Conservation (phyloP, 2,888 invertebrate genomes). For the Coelopa pilipes region DNA sequence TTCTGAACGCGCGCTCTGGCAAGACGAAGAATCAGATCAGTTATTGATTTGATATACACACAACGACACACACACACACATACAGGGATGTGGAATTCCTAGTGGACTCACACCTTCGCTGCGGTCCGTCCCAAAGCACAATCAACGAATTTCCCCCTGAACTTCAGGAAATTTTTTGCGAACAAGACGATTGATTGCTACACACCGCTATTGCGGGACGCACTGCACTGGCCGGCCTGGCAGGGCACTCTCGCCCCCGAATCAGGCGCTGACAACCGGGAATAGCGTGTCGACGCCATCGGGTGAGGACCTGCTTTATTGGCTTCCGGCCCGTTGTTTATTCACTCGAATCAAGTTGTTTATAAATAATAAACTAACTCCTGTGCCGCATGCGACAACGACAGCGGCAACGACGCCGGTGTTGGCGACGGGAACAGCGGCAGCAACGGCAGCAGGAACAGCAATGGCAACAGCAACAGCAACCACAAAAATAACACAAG, state of each 20-base stretch:
- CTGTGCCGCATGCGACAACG: background rate
- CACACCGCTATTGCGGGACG: background rate
- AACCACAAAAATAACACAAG: background rate
- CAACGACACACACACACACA: no score
- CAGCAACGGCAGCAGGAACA: background rate
- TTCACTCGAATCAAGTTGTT: constrained; percentile 13
- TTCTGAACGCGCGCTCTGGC: no score
- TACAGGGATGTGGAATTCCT: no score
- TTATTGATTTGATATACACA: no score
- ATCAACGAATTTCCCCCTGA: background rate
- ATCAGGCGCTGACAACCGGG: constrained; percentile 9
- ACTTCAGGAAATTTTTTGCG: no score
- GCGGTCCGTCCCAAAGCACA: no score
- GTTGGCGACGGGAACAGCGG: no score
- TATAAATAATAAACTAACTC: constrained; percentile 28
- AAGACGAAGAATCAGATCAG: no score
- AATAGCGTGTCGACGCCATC: constrained; percentile 1
- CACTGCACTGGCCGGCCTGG: background rate
- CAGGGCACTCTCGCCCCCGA: background rate
- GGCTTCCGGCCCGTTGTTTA: background rate
- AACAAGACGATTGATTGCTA: background rate
- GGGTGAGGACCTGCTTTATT: background rate
- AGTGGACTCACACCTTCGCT: no score
- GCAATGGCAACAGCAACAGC: constrained; percentile 2
- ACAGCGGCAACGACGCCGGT: background rate